Evolutionary conservation across 53 echinoderm and acorn worm genomes (phyloP), one percentile per base, ranked within the genome.

Genomic region (Pentamera pediparva): DNA sequence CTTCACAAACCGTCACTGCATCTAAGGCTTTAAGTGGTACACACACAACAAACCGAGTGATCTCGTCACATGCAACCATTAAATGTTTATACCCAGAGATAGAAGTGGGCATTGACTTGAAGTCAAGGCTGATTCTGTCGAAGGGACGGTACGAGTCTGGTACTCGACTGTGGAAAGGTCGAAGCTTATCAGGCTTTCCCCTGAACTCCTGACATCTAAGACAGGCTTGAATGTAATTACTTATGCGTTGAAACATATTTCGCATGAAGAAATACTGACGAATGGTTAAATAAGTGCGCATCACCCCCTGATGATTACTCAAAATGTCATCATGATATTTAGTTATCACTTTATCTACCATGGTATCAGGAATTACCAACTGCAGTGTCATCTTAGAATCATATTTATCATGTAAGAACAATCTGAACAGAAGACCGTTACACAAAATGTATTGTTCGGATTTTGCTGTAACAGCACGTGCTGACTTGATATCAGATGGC

Each of bases 51-150:
- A 83, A 83, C 25, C 71, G 33, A 12, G 78, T 70, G 15, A 83
- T 83, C 47, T 83, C 77, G 29, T 83, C 70, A 32, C 84, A 83
- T n/a, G 65, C 77, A 13, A 83, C 84, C 84, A 83, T 83, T 17
- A 83, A 27, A 21, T 83, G 77, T 59, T 43, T 69, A 70, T 76
- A 83, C 29, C 77, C 77, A 8, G 77, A 56, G n/a, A 5, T 2
- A 30, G 77, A 83, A 11, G 49, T 76, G 6, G 77, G 76, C 84
- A 84, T 84, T 5, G 78, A 60, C 62, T 84, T 78, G n/a, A 84
- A 84, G 48, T 84, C 84, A 27, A 84, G 73, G 50, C 78, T 84
- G 26, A 84, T 58, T 20, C 57, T 57, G 50, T 84, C 78, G 28
- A 84, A 84, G 26, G 84, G 84, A 47, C 84, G 40, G 61, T 84